Conservation (phyloP, 2,797 vertebrate genomes). For the Paguma larvata region DNA sequence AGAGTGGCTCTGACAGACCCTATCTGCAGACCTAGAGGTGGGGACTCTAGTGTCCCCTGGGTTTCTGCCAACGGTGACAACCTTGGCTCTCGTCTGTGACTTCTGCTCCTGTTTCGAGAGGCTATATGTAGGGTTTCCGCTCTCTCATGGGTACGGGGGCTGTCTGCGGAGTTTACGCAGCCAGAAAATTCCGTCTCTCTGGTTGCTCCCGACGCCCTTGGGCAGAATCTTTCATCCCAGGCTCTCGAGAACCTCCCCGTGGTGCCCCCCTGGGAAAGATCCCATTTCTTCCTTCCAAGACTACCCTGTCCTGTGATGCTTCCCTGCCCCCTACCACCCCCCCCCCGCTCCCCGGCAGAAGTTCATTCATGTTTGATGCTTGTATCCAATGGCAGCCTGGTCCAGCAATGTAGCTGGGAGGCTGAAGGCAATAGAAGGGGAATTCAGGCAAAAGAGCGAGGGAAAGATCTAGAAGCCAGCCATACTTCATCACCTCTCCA, state of each 20-base stretch:
- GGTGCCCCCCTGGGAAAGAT: fast-evolving
- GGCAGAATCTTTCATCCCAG: background rate
- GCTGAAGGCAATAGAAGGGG: background rate
- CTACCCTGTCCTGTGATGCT: background rate
- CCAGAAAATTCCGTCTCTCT: background rate
- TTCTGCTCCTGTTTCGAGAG: background rate
- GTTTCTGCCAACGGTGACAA: background rate
- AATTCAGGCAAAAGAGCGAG: background rate
- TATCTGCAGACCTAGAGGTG: fast-evolving
- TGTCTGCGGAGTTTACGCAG: background rate
- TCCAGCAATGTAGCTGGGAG: background rate
- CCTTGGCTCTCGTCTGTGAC: background rate
- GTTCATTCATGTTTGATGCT: background rate
- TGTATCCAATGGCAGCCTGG: no score
- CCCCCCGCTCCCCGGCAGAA: background rate
- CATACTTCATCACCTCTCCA: background rate
- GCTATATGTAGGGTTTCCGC: background rate
- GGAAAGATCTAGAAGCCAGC: background rate
- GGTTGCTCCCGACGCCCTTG: background rate
- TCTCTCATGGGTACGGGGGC: background rate
- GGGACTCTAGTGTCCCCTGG: fast-evolving
- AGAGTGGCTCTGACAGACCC: background rate
- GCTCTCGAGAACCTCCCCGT: background rate
- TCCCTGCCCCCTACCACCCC: background rate
- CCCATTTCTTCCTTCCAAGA: background rate